Conservation (phyloP, 2,113 vertebrate species). For the Corythaixoides concolor region DNA sequence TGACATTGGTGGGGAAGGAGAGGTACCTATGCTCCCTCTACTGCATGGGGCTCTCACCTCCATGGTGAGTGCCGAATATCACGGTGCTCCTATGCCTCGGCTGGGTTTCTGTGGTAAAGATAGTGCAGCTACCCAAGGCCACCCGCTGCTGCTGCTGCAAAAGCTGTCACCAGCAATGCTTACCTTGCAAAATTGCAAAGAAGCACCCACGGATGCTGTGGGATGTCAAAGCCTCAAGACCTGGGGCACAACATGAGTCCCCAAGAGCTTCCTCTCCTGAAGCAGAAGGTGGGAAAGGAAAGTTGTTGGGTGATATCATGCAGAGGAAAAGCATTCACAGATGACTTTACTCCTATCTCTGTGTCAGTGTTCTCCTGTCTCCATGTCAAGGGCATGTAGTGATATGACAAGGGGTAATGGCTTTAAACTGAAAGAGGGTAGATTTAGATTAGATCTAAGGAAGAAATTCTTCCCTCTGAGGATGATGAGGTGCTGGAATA, state of each 20-base stretch:
- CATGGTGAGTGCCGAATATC: rapidly evolving
- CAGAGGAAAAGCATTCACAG: neutral
- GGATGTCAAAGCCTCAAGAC: neutral
- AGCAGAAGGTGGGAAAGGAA: neutral
- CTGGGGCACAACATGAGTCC: rapidly evolving
- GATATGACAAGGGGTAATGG: no score
- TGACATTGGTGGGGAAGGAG: neutral
- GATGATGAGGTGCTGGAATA: no score
- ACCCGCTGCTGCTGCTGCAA: neutral
- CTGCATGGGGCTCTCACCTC: rapidly evolving
- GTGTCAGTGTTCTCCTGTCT: neutral
- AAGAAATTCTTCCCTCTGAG: no score
- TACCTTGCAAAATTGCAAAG: neutral
- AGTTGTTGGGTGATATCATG: rapidly evolving
- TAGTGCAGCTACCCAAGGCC: neutral
- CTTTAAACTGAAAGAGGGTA: no score
- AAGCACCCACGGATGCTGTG: neutral
- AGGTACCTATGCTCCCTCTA: neutral
- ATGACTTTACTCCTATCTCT: neutral
- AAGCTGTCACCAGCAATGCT: neutral
- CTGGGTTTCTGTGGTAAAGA: neutral
- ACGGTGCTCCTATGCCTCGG: rapidly evolving
- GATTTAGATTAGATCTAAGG: no score
- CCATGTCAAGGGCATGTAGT: no score
- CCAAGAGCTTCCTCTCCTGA: neutral